These are phyloP conservation scores for Mustelus asterias DNA, from an alignment of 2,113 vertebrate genomes.

Conservation along the genomic window DNA sequence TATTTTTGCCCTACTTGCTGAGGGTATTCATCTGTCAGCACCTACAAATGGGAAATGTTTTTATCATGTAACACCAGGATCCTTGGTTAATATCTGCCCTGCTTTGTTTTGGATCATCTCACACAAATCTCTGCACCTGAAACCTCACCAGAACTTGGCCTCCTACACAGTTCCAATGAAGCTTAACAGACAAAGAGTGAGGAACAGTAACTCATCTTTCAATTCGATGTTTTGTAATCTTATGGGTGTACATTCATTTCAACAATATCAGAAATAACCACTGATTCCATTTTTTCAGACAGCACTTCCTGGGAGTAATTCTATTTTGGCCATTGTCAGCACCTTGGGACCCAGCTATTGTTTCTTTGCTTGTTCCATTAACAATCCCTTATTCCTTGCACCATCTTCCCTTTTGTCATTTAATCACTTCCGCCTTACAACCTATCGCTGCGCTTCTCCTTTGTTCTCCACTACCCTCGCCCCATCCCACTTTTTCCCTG, in stretches of 20 bases:
- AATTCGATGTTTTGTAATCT: background rate
- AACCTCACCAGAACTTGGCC: background rate
- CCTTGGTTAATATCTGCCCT: background rate
- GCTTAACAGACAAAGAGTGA: background rate
- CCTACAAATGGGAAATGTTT: background rate
- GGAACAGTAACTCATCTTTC: background rate
- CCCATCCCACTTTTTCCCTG: background rate
- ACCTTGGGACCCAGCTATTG: background rate
- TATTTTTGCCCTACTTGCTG: conserved; percentile 64
- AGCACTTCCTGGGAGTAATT: background rate
- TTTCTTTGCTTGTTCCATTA: background rate
- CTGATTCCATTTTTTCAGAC: background rate
- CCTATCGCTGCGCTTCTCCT: background rate
- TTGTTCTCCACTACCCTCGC: background rate
- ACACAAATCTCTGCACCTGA: background rate
- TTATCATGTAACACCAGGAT: background rate
- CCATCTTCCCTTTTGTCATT: background rate
- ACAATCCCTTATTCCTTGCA: background rate
- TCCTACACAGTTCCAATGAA: background rate
- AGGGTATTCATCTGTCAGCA: conserved; percentile 26
- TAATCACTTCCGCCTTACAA: background rate
- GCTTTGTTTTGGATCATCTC: background rate
- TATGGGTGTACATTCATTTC: background rate
- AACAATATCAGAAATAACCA: background rate
- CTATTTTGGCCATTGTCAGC: background rate